Evolutionary conservation across 92 coral and sea anemone genomes (phyloP), one percentile per base, ranked within the genome.

Genomic region (Phenganax subtilis): DNA sequence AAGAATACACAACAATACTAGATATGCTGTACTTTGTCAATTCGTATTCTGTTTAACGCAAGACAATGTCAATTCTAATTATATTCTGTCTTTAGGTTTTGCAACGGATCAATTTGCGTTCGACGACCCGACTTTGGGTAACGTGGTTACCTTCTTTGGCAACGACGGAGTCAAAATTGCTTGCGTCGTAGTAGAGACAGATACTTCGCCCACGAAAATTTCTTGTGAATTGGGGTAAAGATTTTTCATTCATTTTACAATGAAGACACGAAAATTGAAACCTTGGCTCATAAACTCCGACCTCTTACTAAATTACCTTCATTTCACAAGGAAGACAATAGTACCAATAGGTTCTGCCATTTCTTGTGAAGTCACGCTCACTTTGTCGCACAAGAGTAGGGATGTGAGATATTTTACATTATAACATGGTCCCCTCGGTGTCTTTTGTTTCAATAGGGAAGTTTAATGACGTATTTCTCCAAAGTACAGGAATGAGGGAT

Each of bases 121-220:
- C 62, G 77, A 85, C 75, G 76, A 90, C 54, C 88, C 92, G 27
- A 78, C 82, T 52, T 79, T 90, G 67, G 97, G 93, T 78, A 92
- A 92, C 77, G 81, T 75, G 14, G 90, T 92, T 28, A 84, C 91
- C 15, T 79, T 92, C 12, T 81, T 88, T 54, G 87, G 93, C n/a
- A 29, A 51, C 5, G 78, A 89, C 14, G 89, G 93, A 30, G 87
- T 88, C 82, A 86, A 85, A 25, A 53, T 90, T 44, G 81, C 88
- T 9, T 92, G 97, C 83, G 91, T 85, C 83, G 89, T 92, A 83
- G 87, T 92, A 51, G 54, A 91, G 12, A 90, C 90, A 72, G 90
- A 88, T 81, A 90, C 93, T 20, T 86, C 93, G 17, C 80, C 81
- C 16, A 81, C 75, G 54, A 87, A 84, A 75, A 88, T 92, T 47